Percentiles rank a stretch among this genome's conserved stretches.
Conservation (phyloP, 2,888 invertebrate species). For the Prostheceraeus crozeri region DNA sequence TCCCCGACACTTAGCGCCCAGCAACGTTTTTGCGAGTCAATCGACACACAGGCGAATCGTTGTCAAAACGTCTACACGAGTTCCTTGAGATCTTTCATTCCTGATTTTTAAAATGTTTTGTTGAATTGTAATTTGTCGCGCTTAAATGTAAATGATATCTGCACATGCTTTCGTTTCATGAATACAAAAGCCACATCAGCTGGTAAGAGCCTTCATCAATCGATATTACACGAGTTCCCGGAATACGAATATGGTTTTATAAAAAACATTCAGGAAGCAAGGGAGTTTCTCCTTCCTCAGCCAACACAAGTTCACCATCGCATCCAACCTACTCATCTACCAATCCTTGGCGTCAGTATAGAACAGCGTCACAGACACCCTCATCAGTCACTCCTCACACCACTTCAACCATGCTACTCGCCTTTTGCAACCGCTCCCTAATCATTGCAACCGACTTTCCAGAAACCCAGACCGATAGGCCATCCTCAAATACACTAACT, state of each 20-base stretch:
- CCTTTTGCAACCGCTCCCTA: slow-evolving; percentile 2
- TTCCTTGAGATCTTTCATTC: no score
- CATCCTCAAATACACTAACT: slow-evolving; percentile 13
- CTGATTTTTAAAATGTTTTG: no score
- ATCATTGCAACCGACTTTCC: not conserved
- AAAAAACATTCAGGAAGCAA: not conserved
- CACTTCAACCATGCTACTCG: slow-evolving; percentile 9
- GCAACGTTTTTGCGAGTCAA: no score
- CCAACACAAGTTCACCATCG: not conserved
- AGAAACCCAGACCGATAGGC: slow-evolving; percentile 6
- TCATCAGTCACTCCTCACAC: slow-evolving; percentile 18
- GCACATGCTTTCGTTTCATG: no score
- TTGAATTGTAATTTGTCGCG: no score
- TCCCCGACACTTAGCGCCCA: no score
- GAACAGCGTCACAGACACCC: slow-evolving; percentile 4
- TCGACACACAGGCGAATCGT: no score
- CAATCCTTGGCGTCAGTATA: slow-evolving; percentile 4
- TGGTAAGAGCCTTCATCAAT: no score
- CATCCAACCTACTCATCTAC: not conserved
- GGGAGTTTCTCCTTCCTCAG: not conserved
- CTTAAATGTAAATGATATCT: no score
- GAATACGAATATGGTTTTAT: no score
- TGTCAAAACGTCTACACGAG: not conserved
- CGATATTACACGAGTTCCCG: no score
- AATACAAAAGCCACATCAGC: no score